phyloP scores from a whole-genome alignment of 2,888 invertebrate genomes.

The Seira musarum region DNA sequence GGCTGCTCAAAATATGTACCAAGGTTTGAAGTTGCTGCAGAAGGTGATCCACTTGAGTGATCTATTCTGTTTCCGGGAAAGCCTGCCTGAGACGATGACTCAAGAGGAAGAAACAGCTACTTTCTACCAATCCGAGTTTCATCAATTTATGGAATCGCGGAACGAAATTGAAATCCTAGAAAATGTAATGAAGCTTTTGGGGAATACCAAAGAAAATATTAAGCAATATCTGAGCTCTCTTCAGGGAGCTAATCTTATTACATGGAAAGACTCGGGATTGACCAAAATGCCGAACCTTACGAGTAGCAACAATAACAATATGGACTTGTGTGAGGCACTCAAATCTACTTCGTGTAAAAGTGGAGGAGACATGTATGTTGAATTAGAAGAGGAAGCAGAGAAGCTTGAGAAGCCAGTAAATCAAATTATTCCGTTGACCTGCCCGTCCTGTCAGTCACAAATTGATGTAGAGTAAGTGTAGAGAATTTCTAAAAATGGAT shows the following conservation, averaged over 20 bases:
- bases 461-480: slow-evolving; percentile 29
- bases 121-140: slow-evolving; percentile 35
- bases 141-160: slow-evolving; percentile 47
- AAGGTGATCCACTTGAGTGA: slow-evolving; percentile 42
- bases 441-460: slow-evolving; percentile 26
- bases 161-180: slow-evolving; percentile 60
- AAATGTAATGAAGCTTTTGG: slow-evolving; percentile 25
- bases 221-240: slow-evolving; percentile 32
- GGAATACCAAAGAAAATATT: slow-evolving; percentile 22
- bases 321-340: no score
- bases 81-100: slow-evolving; percentile 14
- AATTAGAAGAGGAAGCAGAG: background rate
- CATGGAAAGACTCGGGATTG: background rate
- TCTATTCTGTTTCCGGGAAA: slow-evolving; percentile 25
- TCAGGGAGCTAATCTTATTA: slow-evolving; percentile 27
- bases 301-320: slow-evolving; percentile 10
- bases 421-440: slow-evolving; percentile 21
- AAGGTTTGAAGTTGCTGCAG: slow-evolving; percentile 29
- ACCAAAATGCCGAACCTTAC: background rate
- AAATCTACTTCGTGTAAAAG: background rate
- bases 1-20: slow-evolving; percentile 30
- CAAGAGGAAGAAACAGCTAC: no score
- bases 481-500: no score
- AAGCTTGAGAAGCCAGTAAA: background rate
- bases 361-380: background rate